These are phyloP conservation scores for Adineta ricciae DNA, from an alignment of 2,888 invertebrate species.

Conservation along the genomic window DNA sequence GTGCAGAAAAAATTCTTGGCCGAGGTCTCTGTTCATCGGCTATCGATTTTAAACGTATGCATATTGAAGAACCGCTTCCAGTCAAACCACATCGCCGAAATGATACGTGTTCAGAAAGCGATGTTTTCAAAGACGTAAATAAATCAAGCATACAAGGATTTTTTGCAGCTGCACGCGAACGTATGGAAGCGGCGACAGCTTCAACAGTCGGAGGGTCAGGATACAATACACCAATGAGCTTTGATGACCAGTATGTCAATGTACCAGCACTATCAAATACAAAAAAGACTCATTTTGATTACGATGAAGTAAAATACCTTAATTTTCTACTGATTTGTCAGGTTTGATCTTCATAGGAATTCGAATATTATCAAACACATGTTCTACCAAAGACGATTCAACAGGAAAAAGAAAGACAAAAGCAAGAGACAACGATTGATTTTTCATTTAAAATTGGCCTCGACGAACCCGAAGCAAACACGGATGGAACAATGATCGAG, in stretches of 20 bases:
- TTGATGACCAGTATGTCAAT: not conserved
- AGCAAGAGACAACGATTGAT: not conserved
- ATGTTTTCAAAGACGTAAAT: not conserved
- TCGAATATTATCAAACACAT: not conserved
- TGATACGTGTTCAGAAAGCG: not conserved
- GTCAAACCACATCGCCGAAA: not conserved
- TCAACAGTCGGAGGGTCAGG: no score
- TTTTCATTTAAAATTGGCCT: slow-evolving; percentile 11
- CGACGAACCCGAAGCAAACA: not conserved
- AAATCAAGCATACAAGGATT: not conserved
- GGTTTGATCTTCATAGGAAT: not conserved
- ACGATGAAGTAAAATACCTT: not conserved
- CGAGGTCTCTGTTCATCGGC: not conserved
- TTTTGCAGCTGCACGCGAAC: not conserved
- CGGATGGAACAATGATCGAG: not conserved
- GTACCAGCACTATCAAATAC: not conserved
- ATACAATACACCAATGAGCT: not conserved
- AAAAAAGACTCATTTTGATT: not conserved
- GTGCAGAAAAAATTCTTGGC: not conserved
- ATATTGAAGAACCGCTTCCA: not conserved
- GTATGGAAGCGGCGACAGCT: not conserved
- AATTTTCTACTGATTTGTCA: no score
- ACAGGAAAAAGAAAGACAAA: not conserved
- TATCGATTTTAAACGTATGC: not conserved
- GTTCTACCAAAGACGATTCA: not conserved